These are phyloP conservation scores for Strigamia maritima DNA, from an alignment of 2,888 invertebrate species.

Conservation along the genomic window DNA sequence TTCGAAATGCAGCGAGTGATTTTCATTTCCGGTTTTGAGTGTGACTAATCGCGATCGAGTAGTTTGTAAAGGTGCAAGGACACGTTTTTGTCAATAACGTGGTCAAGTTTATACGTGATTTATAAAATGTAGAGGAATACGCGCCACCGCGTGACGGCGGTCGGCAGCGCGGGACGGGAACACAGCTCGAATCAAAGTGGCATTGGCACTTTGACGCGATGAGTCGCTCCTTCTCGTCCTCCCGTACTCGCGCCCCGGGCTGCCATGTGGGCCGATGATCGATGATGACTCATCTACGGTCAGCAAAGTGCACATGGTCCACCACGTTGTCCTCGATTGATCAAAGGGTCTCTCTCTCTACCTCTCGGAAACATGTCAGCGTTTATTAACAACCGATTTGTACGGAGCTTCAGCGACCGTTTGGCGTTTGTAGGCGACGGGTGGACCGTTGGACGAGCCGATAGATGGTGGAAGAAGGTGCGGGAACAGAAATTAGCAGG, in stretches of 20 bases:
- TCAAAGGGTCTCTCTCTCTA: no score
- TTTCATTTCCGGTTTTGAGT: no score
- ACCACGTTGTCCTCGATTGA: background rate
- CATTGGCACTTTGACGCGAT: no score
- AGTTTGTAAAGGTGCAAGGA: no score
- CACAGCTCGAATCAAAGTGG: no score
- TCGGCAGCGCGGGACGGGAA: no score
- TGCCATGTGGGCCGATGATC: background rate
- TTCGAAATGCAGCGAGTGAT: no score
- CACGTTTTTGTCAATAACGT: no score
- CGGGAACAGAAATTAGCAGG: conserved; percentile 44
- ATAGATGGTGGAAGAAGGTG: conserved; percentile 45
- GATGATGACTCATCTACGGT: background rate
- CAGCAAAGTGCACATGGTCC: background rate
- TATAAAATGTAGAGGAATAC: no score
- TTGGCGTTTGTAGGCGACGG: conserved; percentile 43
- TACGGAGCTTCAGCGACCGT: conserved; percentile 45
- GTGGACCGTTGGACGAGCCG: conserved; percentile 43
- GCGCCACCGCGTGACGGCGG: no score
- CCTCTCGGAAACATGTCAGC: conserved; percentile 42
- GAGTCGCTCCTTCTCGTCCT: background rate
- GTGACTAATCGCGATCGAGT: no score
- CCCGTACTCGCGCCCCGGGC: background rate
- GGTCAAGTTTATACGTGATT: no score
- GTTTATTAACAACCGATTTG: conserved; percentile 45